Conservation (phyloP, 2,888 invertebrate genomes). For the Drosophila diplacantha region DNA sequence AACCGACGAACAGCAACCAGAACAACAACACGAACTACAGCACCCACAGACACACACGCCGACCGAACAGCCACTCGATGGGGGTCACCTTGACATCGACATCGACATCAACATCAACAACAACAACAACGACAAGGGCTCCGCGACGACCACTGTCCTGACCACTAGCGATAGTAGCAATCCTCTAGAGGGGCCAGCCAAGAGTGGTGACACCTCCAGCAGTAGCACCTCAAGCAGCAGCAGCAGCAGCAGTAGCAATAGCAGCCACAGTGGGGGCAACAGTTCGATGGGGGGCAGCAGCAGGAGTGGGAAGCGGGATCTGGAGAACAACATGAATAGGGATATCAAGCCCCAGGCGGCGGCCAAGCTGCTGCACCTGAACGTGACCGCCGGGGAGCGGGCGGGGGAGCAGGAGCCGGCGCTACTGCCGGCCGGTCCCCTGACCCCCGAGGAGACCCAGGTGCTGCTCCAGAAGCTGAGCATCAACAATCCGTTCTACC, state of each 20-base stretch:
- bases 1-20: slow-evolving; percentile 56
- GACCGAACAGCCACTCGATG: slow-evolving; percentile 47
- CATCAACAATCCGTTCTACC: slow-evolving; percentile 76
- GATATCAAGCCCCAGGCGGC: slow-evolving; percentile 47
- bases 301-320: slow-evolving; percentile 45
- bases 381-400: slow-evolving; percentile 47
- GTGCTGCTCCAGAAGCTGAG: slow-evolving; percentile 69
- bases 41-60: slow-evolving; percentile 49
- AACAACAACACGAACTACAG: slow-evolving; percentile 51
- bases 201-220: slow-evolving; percentile 2
- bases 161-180: slow-evolving; percentile 62
- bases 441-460: slow-evolving; percentile 60
- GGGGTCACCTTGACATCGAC: slow-evolving; percentile 51
- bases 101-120: slow-evolving; percentile 36
- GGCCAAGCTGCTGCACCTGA: slow-evolving; percentile 53
- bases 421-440: slow-evolving; percentile 10
- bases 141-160: slow-evolving; percentile 44
- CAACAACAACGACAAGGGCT: slow-evolving; percentile 31
- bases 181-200: slow-evolving; percentile 44
- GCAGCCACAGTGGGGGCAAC: slow-evolving; percentile 23
- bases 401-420: slow-evolving; percentile 4
- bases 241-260: slow-evolving; percentile 37
- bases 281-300: slow-evolving; percentile 35
- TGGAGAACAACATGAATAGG: slow-evolving; percentile 61
- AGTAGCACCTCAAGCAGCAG: slow-evolving; percentile 32